Percentiles rank a stretch among this genome's conserved stretches.
Evolutionary conservation across 2,113 vertebrate genomes (phyloP).

Genomic region (Thamnaconus septentrionalis): DNA sequence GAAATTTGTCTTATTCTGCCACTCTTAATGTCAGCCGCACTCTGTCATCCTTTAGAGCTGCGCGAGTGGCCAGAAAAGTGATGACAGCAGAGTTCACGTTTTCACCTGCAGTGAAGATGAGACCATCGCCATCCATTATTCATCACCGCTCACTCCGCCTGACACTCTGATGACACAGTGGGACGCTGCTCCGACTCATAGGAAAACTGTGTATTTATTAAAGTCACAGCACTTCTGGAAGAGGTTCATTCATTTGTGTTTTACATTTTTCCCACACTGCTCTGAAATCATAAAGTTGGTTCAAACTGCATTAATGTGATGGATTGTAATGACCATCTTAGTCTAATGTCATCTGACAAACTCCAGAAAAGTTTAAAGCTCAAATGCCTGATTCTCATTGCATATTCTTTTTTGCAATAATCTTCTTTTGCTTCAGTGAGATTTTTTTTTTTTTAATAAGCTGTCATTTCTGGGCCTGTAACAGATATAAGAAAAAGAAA

Average conservation of each 20-base stretch:
- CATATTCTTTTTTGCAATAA: too few relatives aligned
- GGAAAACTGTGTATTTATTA: conserved; percentile 4
- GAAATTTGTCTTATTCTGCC: conserved; percentile 27
- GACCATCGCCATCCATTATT: conserved; percentile 25
- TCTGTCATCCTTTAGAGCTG: conserved; percentile 25
- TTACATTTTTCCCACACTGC: not conserved
- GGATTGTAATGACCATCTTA: too few relatives aligned
- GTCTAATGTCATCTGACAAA: too few relatives aligned
- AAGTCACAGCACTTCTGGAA: conserved; percentile 11
- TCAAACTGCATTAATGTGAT: too few relatives aligned
- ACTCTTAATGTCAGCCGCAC: conserved; percentile 31
- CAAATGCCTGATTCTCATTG: too few relatives aligned
- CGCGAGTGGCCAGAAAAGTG: conserved; percentile 8
- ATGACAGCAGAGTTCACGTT: conserved; percentile 20
- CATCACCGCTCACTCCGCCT: conserved; percentile 27
- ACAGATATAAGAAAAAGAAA: too few relatives aligned
- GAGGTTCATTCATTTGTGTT: not conserved
- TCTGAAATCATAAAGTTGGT: not conserved
- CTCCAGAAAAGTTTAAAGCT: too few relatives aligned
- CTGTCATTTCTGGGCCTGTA: not conserved
- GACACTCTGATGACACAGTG: conserved; percentile 26
- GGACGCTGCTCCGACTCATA: conserved; percentile 24
- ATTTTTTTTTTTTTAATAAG: not conserved
- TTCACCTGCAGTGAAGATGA: conserved; percentile 53
- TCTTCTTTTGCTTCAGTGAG: too few relatives aligned